Evolutionary conservation across 1,140 invertebrate genomes (phyloP).

Genomic region (Diachasma alloeum): DNA sequence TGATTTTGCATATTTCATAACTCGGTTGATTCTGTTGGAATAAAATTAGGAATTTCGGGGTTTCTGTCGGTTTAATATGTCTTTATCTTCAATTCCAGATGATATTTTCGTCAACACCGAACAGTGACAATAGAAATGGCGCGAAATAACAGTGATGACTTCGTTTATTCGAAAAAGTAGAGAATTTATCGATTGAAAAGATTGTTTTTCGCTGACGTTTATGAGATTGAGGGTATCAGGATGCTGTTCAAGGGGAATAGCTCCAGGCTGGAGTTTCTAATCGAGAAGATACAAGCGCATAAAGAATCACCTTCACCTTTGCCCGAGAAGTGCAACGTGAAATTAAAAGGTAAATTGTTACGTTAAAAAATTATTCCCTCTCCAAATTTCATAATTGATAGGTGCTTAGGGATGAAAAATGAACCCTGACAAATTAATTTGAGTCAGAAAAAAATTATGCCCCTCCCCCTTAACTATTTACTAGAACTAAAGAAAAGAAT

Average conservation of each 20-base stretch:
- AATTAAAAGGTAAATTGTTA: constrained; percentile 49
- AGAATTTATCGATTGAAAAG: not conserved
- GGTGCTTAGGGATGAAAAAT: too few species aligned
- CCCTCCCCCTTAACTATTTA: too few species aligned
- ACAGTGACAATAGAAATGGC: not conserved
- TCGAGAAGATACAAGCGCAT: constrained; percentile 84
- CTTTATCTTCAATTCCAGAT: too few species aligned
- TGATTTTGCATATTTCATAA: too few species aligned
- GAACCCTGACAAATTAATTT: too few species aligned
- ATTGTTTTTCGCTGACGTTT: not conserved
- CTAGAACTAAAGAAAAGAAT: too few species aligned
- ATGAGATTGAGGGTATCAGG: constrained; percentile 34
- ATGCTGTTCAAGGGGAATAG: constrained; percentile 86
- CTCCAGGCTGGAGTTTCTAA: constrained; percentile 79
- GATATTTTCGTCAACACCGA: not conserved
- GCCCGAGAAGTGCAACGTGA: constrained; percentile 40
- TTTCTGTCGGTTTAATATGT: too few species aligned
- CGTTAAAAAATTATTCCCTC: not conserved
- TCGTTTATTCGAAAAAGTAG: not conserved
- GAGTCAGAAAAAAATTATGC: too few species aligned
- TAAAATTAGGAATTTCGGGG: too few species aligned
- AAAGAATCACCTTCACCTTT: constrained; percentile 67
- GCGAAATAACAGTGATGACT: not conserved
- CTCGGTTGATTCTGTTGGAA: too few species aligned
- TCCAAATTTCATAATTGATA: too few species aligned